phyloP scores from a whole-genome alignment of 2,113 vertebrate species.

The Peromyscus leucopus region DNA sequence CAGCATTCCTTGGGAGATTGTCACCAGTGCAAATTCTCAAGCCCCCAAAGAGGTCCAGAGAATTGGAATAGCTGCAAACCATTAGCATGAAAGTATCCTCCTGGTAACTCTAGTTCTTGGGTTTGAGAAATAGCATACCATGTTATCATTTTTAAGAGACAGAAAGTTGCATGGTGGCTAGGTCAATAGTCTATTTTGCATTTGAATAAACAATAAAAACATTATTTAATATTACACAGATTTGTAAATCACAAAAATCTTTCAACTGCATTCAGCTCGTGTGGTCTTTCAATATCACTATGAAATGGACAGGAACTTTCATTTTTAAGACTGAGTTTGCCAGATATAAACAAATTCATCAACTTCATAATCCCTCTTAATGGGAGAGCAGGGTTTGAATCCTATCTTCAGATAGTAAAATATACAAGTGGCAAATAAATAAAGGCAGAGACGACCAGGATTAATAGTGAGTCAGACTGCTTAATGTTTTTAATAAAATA shows the following conservation, averaged over 20 bases:
- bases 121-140: not conserved
- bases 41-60: not conserved
- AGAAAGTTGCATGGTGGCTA: not conserved
- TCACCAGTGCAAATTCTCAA: not conserved
- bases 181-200: not conserved
- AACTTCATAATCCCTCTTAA: not conserved
- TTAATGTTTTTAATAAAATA: conserved; percentile 5
- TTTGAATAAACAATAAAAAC: not conserved
- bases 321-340: conserved; percentile 22
- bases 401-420: not conserved
- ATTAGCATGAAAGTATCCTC: not conserved
- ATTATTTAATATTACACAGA: not conserved
- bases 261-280: not conserved
- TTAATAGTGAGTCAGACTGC: not conserved
- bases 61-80: not conserved
- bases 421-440: not conserved
- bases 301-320: not conserved
- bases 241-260: conserved; percentile 50
- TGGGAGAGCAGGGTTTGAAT: not conserved
- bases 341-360: not conserved
- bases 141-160: not conserved
- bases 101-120: not conserved
- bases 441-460: not conserved
- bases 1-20: not conserved
- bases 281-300: not conserved